Base-by-base conservation (phyloP, 2,888 invertebrate species). In the Megaustenia siamemsis region DNA sequence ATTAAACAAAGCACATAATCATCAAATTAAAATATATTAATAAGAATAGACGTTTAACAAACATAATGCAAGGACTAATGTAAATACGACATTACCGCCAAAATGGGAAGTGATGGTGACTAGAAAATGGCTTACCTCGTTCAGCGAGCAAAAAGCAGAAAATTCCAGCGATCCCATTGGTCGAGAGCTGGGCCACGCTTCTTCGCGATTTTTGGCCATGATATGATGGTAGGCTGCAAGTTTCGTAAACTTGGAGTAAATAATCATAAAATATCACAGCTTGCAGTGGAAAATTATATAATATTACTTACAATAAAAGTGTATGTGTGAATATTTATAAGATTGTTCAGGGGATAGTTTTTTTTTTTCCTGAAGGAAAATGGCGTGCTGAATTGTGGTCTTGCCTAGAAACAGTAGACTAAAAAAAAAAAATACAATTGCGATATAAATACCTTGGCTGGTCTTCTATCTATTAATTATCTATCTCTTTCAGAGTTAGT, bases 11-110 rank as follows among this genome's bases (percentile, higher is more conserved):
- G 28, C 18, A 45, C n/a, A 28, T 66, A n/a, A 43, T 63, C 28
- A 12, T 63, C 32, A 3, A 43, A 40, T 12, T 66, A 45, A 77
- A 56, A 66, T 79, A 45, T 8, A 45, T 43, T 21, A 28, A 8
- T 0, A 45, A 66, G n/a, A 66, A n/a, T 28, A 43, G 15, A 45
- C 10, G 35, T 43, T 18, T 63, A 43, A 5, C 45, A 38, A 38
- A 56, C 38, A 38, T 15, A 77, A 21, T 40, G 15, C 12, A 38
- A 2, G 18, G n/a, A 78, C 32, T 15, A 69, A 80, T 0, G 1
- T 21, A 49, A 79, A 80, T 18, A 69, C 8, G 49, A 28, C 8
- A 73, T 56, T 82, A 73, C 82, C 75, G 82, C 82, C 82, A 82
- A 82, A 82, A 82, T 82, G 82, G 82, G 66, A 73, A 49, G 35